Conservation (phyloP, 2,113 vertebrate genomes). For the rat (Rattus norvegicus) region GRCr8 NC_086028.1:95956501-95957000, state of each 20-base stretch:
- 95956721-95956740: neutral
- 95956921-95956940: neutral
- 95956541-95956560: neutral
- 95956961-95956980: neutral
- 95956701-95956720: neutral
- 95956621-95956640: neutral
- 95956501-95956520: neutral
- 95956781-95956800: neutral
- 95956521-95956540: neutral
- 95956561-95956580: neutral
- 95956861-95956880: neutral
- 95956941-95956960: neutral
- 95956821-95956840: neutral
- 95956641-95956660: neutral
- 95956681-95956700: neutral
- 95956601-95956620: neutral
- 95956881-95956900: neutral
- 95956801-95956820: too few relatives aligned
- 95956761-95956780: neutral
- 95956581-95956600: neutral
- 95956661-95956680: neutral
- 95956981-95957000: neutral
- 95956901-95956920: neutral
- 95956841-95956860: conserved; percentile 10
- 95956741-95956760: neutral